These are phyloP conservation scores for cat (Felis catus) DNA, from an alignment of 2,113 vertebrate genomes.

Conservation along the genomic window DNA sequence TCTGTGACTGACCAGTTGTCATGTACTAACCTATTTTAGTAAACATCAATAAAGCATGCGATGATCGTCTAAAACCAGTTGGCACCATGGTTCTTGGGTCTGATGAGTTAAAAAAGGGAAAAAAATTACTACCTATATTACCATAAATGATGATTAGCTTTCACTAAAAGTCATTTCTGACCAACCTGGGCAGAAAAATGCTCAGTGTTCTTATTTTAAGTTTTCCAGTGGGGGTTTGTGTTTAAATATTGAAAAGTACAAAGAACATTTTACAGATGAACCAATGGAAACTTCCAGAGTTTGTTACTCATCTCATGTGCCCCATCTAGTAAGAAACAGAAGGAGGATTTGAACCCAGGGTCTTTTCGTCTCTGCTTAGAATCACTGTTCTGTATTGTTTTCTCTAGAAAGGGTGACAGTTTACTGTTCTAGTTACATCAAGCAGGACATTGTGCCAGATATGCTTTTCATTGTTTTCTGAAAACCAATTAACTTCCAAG, in stretches of 20 bases:
- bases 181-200: neutral
- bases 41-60: neutral
- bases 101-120: neutral
- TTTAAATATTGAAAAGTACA: slow-evolving; percentile 67
- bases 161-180: slow-evolving; percentile 69
- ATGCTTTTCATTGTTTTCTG: slow-evolving; percentile 72
- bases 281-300: slow-evolving; percentile 48
- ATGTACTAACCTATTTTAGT: neutral
- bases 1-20: neutral
- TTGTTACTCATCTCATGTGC: neutral
- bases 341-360: neutral
- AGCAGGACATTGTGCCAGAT: slow-evolving; percentile 73
- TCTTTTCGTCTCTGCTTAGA: neutral
- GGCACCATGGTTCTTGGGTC: neutral
- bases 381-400: neutral
- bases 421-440: slow-evolving; percentile 79
- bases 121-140: slow-evolving; percentile 40
- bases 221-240: slow-evolving; percentile 36
- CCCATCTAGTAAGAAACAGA: neutral
- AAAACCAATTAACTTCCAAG: slow-evolving; percentile 82
- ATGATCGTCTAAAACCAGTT: neutral
- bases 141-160: slow-evolving; percentile 51
- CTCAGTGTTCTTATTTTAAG: slow-evolving; percentile 19
- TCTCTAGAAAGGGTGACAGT: slow-evolving; percentile 60
- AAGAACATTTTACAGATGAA: slow-evolving; percentile 33